Evolutionary conservation across 2,113 vertebrate genomes (phyloP), one percentile per base, ranked within the genome.

Genomic region (Bos indicus): DNA sequence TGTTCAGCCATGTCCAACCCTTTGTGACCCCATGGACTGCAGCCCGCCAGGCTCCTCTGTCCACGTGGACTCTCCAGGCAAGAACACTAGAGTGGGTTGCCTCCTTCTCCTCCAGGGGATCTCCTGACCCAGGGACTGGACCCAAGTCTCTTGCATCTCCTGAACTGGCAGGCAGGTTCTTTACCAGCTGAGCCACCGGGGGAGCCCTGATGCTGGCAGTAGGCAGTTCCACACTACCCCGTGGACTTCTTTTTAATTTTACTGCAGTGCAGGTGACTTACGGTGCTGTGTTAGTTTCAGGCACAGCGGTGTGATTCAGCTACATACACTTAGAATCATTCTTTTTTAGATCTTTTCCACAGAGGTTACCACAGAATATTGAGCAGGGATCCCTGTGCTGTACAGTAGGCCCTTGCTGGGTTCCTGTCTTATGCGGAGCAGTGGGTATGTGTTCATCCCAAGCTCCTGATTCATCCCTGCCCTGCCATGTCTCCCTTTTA

Each of bases 181-280:
- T 36, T 2, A 71, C 4, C 64, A 71, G 64, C n/a, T 71, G 64
- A 3, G 64, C 64, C n/a, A 3, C 33, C 9, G 9, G 9, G 64
- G 19, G 3, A 9, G 16, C 16, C 36, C 25, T 8, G 0, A 23
- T 0, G 2, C 7, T 4, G 56, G 30, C 0, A 51, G 40, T 17
- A 21, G 43, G 51, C 91, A 9, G 59, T 6, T 28, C 36, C 33
- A 13, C 25, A 21, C 13, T 13, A 40, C n/a, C 26, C 30, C 11
- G 0, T n/a, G 17, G 30, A 56, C 46, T 33, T 16, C 23, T 30
- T 51, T 33, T 30, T 11, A 10, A 2, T 30, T 30, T 52, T 51
- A 19, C 7, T 30, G 1, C 28, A 51, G 46, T 81, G 2, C 6
- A 51, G 78, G 4, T 11, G 78, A 21, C 46, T 7, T 11, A 51